phyloP scores from a whole-genome alignment of 2,113 vertebrate species.

The Callorhinus ursinus region DNA sequence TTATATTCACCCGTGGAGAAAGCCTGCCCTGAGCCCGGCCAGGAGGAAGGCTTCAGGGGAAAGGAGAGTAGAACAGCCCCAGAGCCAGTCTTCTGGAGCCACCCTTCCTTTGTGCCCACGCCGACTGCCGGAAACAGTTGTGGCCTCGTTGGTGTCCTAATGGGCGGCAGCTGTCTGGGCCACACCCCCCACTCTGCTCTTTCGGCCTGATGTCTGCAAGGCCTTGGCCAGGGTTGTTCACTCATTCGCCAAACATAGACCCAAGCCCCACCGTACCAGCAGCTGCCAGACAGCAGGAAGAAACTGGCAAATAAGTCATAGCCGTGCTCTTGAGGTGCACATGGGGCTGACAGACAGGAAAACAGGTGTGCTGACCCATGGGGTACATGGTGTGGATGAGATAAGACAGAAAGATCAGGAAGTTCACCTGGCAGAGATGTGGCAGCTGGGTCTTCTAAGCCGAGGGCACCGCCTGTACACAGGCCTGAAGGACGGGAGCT shows the following conservation, averaged over 20 bases:
- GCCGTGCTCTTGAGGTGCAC: not conserved
- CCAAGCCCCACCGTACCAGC: too few relatives aligned
- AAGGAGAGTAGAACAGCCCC: not conserved
- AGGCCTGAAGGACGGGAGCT: not conserved
- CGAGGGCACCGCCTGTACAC: rapidly evolving
- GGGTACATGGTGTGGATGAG: rapidly evolving
- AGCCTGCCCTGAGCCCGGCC: not conserved
- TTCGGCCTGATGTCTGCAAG: not conserved
- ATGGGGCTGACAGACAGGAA: not conserved
- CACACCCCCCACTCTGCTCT: not conserved
- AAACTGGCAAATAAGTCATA: not conserved
- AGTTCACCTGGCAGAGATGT: too few relatives aligned
- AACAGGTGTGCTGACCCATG: too few relatives aligned
- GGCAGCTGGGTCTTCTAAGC: not conserved
- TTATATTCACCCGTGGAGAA: not conserved
- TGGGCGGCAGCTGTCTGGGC: not conserved
- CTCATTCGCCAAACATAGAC: not conserved
- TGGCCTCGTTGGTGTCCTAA: not conserved
- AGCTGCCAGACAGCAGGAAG: not conserved
- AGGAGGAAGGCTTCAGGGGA: rapidly evolving
- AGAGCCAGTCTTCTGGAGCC: not conserved
- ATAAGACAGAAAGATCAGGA: not conserved
- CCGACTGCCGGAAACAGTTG: not conserved
- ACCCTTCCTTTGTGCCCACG: not conserved
- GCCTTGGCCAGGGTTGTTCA: not conserved